Percentiles rank a stretch among this genome's conserved stretches.
Conservation (phyloP, 1,140 invertebrate genomes). For the Drosophila truncata region DNA sequence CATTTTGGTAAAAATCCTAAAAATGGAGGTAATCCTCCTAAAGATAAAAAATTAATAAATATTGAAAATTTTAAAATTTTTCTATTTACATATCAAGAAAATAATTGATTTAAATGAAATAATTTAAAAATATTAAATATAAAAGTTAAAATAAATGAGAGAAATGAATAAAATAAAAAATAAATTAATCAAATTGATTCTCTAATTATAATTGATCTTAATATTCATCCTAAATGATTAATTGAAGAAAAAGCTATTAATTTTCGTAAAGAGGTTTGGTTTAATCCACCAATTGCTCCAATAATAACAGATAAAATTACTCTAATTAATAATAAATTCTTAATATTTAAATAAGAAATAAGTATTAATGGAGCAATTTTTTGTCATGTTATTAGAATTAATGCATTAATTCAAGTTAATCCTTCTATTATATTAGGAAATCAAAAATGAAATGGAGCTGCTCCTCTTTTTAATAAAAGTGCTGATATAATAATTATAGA, state of each 20-base stretch:
- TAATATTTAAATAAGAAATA: conserved; percentile 83
- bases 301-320: conserved; percentile 83
- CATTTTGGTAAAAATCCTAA: conserved; percentile 87
- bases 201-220: conserved; percentile 79
- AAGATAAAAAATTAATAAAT: conserved; percentile 86
- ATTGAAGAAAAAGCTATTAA: conserved; percentile 86
- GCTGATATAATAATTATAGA: conserved; percentile 65
- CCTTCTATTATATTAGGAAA: conserved; percentile 86
- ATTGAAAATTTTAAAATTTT: conserved; percentile 85
- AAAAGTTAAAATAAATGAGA: conserved; percentile 81
- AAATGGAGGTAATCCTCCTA: conserved; percentile 86
- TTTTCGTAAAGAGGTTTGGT: conserved; percentile 86
- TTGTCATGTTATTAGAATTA: conserved; percentile 86
- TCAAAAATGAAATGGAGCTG: conserved; percentile 86
- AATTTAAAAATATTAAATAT: conserved; percentile 85
- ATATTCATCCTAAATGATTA: conserved; percentile 87
- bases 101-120: conserved; percentile 86
- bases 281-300: conserved; percentile 85
- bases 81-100: conserved; percentile 75
- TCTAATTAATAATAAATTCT: conserved; percentile 69
- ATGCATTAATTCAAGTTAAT: conserved; percentile 84
- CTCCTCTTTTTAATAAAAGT: conserved; percentile 85
- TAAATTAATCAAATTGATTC: conserved; percentile 85
- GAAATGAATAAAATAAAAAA: conserved; percentile 83
- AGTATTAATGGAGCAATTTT: conserved; percentile 86